These are phyloP conservation scores for Crypturellus undulatus DNA, from an alignment of 2,113 vertebrate genomes.

Conservation along the genomic window DNA sequence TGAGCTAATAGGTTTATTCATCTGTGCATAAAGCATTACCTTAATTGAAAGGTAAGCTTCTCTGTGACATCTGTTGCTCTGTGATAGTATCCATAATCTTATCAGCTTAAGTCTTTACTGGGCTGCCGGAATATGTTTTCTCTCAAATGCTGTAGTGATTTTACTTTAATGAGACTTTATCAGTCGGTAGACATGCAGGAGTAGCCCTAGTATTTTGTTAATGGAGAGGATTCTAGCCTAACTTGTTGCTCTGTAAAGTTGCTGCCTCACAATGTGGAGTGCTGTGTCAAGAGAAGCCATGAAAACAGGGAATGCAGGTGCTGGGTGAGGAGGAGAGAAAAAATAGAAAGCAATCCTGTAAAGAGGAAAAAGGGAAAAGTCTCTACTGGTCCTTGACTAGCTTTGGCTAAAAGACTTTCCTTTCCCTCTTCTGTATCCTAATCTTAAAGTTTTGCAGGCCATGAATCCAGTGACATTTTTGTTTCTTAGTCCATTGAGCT, in stretches of 20 bases:
- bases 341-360: background rate
- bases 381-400: background rate
- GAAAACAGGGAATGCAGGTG: background rate
- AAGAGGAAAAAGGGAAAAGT: background rate
- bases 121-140: background rate
- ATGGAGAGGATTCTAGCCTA: background rate
- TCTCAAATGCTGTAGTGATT: background rate
- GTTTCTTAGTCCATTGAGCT: background rate
- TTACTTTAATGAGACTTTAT: background rate
- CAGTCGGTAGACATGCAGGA: background rate
- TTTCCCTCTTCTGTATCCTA: background rate
- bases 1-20: background rate
- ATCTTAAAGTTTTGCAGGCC: constrained; percentile 8
- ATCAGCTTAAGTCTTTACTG: background rate
- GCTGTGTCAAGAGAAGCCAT: background rate
- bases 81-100: background rate
- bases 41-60: background rate
- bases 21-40: background rate
- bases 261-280: background rate
- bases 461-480: constrained; percentile 17
- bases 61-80: background rate
- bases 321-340: background rate
- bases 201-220: background rate
- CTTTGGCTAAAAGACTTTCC: background rate
- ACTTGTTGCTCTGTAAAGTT: background rate